These are phyloP conservation scores for Sandelia bainsii DNA, from an alignment of 2,797 vertebrate genomes.

Conservation along the genomic window DNA sequence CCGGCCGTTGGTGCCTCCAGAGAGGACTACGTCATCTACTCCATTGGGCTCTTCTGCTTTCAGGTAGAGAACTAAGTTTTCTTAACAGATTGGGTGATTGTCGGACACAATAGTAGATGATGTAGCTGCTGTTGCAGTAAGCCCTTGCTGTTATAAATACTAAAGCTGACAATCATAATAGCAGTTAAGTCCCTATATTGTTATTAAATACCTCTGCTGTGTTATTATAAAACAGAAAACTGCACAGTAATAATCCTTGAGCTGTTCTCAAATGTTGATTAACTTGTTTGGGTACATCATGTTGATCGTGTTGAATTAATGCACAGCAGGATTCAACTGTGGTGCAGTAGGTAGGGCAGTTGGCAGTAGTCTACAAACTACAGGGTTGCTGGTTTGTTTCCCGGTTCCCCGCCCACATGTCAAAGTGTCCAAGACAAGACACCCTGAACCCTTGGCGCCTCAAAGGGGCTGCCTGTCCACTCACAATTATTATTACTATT, in stretches of 20 bases:
- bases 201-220: background rate
- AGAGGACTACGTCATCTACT: slow-evolving; percentile 97
- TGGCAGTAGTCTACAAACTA: too few species aligned
- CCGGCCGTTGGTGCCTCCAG: slow-evolving; percentile 89
- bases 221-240: background rate
- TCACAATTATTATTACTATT: too few species aligned
- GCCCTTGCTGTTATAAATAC: too few species aligned
- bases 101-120: background rate
- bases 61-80: slow-evolving; percentile 81
- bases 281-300: background rate
- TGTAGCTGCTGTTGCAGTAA: background rate
- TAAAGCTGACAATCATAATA: too few species aligned
- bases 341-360: too few species aligned
- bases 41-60: slow-evolving; percentile 95
- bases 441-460: too few species aligned
- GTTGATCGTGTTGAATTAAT: background rate
- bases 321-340: too few species aligned
- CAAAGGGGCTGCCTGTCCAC: too few species aligned
- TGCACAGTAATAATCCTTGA: background rate
- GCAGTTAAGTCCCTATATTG: too few species aligned
- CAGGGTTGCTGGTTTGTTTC: too few species aligned
- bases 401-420: too few species aligned
- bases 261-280: background rate
- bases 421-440: too few species aligned
- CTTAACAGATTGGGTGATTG: background rate